Base-by-base conservation (phyloP, 2,797 vertebrate species). In the Danio kyathit region DNA sequence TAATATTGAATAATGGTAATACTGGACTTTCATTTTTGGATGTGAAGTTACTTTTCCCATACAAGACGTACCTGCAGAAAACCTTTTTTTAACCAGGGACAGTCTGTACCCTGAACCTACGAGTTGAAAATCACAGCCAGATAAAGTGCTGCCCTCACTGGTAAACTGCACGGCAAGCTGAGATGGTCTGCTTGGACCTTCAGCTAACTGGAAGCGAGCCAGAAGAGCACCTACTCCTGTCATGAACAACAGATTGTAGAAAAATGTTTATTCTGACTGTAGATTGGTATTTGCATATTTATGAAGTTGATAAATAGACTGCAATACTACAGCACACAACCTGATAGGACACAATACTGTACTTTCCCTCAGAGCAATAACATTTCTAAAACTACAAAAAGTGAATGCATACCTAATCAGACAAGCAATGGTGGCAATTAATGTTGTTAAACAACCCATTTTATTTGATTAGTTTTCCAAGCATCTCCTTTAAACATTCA, bases 61-160 rank as follows among this genome's bases (percentile, higher is more conserved):
- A 52, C 46, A 73, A 77, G 2, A 73, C 77, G 81, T 82, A 99
- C 98, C 98, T 95, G 98, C 96, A 11, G 97, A 96, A 83, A 99
- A 99, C 87, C 97, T 96, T 91, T 98, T 99, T 90, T 99, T 99
- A 90, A 99, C 93, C 88, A 99, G 92, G 17, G 98, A 99, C 82
- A 99, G 96, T 85, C 98, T 94, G 88, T 99, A 99, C 0, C 97
- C 97, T 0, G 95, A 94, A 11, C 98, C 97, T 0, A 98, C 93
- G 43, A 99, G 95, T 89, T 99, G 97, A 76, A 99, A 98, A 91
- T 99, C 96, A 1, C 97, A 98, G 72, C 97, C 95, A 7, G 98
- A 99, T 67, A 99, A 90, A 3, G 97, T 99, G 94, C 94, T 97
- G 8, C 98, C 98, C 93, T 99, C 98, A 16, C 97, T 99, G 85